These are phyloP conservation scores for Ceratoteleas bidentatus DNA, from an alignment of 1,140 invertebrate genomes.

Conservation along the genomic window DNA sequence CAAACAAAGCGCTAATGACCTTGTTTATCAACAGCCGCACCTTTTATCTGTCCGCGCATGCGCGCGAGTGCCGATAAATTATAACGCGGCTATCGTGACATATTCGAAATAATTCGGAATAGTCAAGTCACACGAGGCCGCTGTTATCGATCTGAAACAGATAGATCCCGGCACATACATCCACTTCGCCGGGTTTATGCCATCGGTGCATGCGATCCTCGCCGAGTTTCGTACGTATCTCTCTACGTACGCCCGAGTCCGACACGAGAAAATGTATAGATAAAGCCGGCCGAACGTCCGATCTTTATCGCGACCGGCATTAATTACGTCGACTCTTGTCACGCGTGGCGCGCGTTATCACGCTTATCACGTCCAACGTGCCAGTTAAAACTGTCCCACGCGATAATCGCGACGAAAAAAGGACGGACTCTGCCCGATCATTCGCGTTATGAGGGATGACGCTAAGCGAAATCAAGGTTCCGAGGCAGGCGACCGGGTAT, in stretches of 20 bases:
- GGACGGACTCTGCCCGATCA: slow-evolving; percentile 19
- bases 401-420: slow-evolving; percentile 64
- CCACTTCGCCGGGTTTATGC: slow-evolving; percentile 68
- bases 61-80: slow-evolving; percentile 40
- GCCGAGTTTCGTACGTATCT: slow-evolving; percentile 62
- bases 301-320: slow-evolving; percentile 68
- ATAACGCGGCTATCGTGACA: slow-evolving; percentile 43
- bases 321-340: slow-evolving; percentile 70
- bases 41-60: slow-evolving; percentile 27
- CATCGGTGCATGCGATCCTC: slow-evolving; percentile 66
- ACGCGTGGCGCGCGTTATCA: slow-evolving; percentile 63
- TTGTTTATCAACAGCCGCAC: slow-evolving; percentile 20
- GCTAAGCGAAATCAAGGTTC: too few relatives aligned
- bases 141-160: slow-evolving; percentile 62
- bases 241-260: slow-evolving; percentile 52
- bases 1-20: slow-evolving; percentile 41
- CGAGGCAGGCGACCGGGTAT: too few relatives aligned
- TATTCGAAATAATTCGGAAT: slow-evolving; percentile 58
- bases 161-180: slow-evolving; percentile 64
- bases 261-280: slow-evolving; percentile 69
- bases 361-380: slow-evolving; percentile 53
- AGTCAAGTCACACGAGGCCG: slow-evolving; percentile 46
- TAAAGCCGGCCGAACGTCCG: slow-evolving; percentile 65
- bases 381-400: slow-evolving; percentile 63
- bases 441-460: slow-evolving; percentile 21